Evolutionary conservation across 2,888 invertebrate species (phyloP), one percentile per base, ranked within the genome.

Genomic region (Apotomis capreana): DNA sequence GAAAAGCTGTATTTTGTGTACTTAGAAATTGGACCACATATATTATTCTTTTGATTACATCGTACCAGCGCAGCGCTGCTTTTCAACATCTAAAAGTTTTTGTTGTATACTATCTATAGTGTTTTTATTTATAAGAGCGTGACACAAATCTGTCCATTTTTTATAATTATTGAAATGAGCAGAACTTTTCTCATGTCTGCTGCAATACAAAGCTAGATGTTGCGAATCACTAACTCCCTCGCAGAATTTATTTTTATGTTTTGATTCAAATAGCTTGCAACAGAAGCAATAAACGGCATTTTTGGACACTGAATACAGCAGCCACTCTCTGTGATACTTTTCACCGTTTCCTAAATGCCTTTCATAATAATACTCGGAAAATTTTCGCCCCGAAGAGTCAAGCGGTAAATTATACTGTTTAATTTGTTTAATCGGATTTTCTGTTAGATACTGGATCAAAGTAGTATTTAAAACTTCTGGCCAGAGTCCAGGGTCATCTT

Each of bases 331-430:
- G 67, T 72, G 67, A 74, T 69, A 63, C 68, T 74, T 70, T 72
- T 74, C 74, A 70, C 73, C 73, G 70, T 73, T 74, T 68, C 63
- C 69, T 64, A 74, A 70, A 74, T 74, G 63, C 68, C 74, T 74
- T 68, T 70, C 63, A 70, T 74, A 74, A 74, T 75, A 40, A 40
- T 40, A 40, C 40, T 40, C 40, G 6, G 40, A 40, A 40, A 40
- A 40, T 40, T 40, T 40, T 65, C 54, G 55, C 44, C 55, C 65
- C 65, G 55, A 44, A 65, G n/a, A 55, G 44, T 55, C 65, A 65
- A 54, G 54, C 62, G 58, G 63, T 62, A 69, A 73, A 73, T 73
- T 73, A 69, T 73, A 69, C 73, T 73, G 73, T 69, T 73, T 69
- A 68, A 73, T 73, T 40, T 40, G 40, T 40, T 40, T 40, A 73